Evolutionary conservation across 2,797 vertebrate genomes (phyloP).

Genomic region (Acanthiza pusilla): DNA sequence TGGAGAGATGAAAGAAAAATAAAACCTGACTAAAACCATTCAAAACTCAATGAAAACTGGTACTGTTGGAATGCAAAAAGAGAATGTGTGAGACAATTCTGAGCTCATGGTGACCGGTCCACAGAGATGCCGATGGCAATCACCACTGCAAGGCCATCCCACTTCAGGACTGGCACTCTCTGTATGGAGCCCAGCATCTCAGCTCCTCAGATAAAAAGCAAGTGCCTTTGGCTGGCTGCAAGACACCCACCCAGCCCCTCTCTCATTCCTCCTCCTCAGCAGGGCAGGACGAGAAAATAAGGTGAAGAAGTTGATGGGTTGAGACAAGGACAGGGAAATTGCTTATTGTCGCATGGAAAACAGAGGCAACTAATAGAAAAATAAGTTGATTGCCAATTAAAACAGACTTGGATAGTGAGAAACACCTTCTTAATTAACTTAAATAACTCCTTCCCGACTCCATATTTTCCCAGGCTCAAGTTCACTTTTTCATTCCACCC

Average conservation of each 20-base stretch:
- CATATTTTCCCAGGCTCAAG: background rate
- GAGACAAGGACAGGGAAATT: background rate
- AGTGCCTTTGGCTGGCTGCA: background rate
- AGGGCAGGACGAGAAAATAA: background rate
- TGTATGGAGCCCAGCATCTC: background rate
- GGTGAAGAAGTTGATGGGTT: background rate
- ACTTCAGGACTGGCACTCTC: background rate
- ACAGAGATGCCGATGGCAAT: too few species aligned
- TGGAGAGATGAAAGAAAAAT: background rate
- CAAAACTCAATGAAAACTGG: background rate
- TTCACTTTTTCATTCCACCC: background rate
- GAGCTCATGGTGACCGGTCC: background rate
- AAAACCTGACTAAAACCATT: background rate
- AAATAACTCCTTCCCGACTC: background rate
- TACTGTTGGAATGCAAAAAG: background rate
- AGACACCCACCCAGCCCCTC: background rate
- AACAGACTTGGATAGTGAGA: background rate
- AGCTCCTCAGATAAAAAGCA: background rate
- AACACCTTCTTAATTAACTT: background rate
- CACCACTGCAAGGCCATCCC: background rate
- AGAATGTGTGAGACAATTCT: fast-evolving
- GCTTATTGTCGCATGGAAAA: background rate
- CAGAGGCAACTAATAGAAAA: background rate
- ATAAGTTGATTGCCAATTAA: background rate
- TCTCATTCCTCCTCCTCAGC: background rate